Percentiles rank a stretch among this genome's conserved stretches.
These are phyloP conservation scores for Habropoda laboriosa DNA, from an alignment of 1,140 invertebrate genomes.

Conservation along the genomic window DNA sequence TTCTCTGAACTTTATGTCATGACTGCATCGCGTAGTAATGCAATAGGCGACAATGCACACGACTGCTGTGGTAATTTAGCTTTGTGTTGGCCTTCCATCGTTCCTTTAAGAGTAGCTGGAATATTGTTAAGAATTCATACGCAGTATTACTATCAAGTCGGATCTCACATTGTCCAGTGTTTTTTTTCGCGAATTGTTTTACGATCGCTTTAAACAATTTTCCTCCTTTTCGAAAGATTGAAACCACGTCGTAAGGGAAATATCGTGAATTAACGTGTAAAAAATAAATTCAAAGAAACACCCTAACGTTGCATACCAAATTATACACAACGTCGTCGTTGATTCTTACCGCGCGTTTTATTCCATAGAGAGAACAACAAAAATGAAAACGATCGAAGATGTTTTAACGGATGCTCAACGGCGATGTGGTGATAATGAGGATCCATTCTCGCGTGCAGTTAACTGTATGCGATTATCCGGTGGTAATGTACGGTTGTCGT, in stretches of 20 bases:
- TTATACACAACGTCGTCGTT: slow-evolving; percentile 15
- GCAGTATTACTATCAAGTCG: not conserved
- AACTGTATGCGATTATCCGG: slow-evolving; percentile 65
- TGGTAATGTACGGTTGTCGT: slow-evolving; percentile 68
- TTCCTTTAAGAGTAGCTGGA: slow-evolving; percentile 6
- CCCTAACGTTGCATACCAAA: not conserved
- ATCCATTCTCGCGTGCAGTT: slow-evolving; percentile 57
- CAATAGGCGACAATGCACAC: slow-evolving; percentile 13
- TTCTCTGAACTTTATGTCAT: not conserved
- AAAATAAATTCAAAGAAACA: not conserved
- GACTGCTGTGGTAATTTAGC: not conserved
- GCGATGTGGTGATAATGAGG: slow-evolving; percentile 63
- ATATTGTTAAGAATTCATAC: not conserved
- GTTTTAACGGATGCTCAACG: slow-evolving; percentile 39
- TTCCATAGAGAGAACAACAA: slow-evolving; percentile 15
- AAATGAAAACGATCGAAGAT: not conserved
- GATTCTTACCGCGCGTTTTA: slow-evolving; percentile 59
- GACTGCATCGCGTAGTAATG: slow-evolving; percentile 13
- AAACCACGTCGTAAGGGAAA: not conserved
- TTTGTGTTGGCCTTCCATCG: not conserved
- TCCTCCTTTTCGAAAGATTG: not conserved
- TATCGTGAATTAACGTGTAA: not conserved
- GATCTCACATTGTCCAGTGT: not conserved
- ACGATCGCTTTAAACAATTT: not conserved
- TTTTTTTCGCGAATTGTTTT: not conserved